Percentiles rank a stretch among this genome's conserved stretches.
phyloP scores from a whole-genome alignment of 2,888 invertebrate genomes.

The Holacanthella duospinosa region DNA sequence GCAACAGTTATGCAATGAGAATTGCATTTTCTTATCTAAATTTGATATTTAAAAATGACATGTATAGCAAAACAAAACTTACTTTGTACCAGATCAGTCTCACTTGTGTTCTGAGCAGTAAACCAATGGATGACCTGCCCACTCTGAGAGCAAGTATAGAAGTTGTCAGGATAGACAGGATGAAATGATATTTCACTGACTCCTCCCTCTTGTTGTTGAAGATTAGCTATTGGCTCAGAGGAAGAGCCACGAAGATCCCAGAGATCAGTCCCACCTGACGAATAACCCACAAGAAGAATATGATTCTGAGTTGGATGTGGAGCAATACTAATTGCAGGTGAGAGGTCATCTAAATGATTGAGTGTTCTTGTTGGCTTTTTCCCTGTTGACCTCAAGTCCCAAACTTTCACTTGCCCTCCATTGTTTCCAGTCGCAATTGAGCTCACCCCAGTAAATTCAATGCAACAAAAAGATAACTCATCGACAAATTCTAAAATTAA shows the following conservation, averaged over 20 bases:
- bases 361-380: constrained; percentile 19
- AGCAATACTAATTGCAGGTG: constrained; percentile 30
- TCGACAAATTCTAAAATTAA: constrained; percentile 26
- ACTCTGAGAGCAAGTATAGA: constrained; percentile 31
- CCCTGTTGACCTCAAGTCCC: constrained; percentile 26
- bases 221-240: constrained; percentile 29
- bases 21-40: no score
- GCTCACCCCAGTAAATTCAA: constrained; percentile 16
- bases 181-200: constrained; percentile 35
- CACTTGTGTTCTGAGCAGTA: constrained; percentile 16
- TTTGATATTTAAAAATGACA: no score
- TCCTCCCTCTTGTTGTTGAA: constrained; percentile 27
- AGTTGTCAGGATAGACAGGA: constrained; percentile 32
- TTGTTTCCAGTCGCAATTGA: constrained; percentile 33
- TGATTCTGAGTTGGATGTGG: constrained; percentile 34
- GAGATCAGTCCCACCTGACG: constrained; percentile 34
- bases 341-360: constrained; percentile 27
- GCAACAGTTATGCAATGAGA: no score
- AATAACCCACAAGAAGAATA: constrained; percentile 32
- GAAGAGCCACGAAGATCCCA: constrained; percentile 30
- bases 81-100: constrained; percentile 11
- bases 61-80: constrained; percentile 7
- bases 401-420: constrained; percentile 34
- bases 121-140: constrained; percentile 34
- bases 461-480: constrained; percentile 24